These are phyloP conservation scores for Phalacrocorax brasilianus DNA, from an alignment of 2,113 vertebrate genomes.

Conservation along the genomic window DNA sequence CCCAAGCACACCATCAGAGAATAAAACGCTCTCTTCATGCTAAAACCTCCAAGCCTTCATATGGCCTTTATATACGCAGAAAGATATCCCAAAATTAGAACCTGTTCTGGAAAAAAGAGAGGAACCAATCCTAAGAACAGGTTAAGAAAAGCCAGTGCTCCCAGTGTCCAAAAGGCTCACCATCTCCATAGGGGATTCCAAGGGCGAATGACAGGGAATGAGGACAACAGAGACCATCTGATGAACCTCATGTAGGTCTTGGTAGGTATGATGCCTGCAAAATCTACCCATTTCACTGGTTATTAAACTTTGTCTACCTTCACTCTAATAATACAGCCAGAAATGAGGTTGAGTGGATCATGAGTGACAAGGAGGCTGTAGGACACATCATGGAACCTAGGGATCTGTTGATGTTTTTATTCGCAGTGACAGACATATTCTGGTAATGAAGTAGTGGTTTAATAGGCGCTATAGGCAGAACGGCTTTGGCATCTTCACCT, in stretches of 20 bases:
- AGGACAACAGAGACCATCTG: neutral
- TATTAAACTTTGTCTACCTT: neutral
- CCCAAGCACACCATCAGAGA: neutral
- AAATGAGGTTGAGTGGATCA: neutral
- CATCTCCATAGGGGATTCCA: neutral
- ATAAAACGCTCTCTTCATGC: neutral
- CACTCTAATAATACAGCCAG: neutral
- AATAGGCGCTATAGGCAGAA: neutral
- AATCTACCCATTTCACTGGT: neutral
- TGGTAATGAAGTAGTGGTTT: neutral
- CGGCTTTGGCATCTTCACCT: neutral
- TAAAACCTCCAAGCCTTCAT: neutral
- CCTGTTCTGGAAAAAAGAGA: neutral
- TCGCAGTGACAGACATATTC: neutral
- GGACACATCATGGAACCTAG: neutral
- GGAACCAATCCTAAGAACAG: neutral
- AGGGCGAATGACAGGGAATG: neutral
- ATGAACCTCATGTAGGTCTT: neutral
- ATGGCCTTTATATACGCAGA: neutral
- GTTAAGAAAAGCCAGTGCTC: neutral
- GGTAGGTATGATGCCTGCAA: neutral
- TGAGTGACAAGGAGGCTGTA: neutral
- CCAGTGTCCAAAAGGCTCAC: neutral
- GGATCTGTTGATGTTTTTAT: neutral
- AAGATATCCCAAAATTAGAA: neutral